These are phyloP conservation scores for Slavum lentiscoides DNA, from an alignment of 2,888 invertebrate species.

Conservation along the genomic window DNA sequence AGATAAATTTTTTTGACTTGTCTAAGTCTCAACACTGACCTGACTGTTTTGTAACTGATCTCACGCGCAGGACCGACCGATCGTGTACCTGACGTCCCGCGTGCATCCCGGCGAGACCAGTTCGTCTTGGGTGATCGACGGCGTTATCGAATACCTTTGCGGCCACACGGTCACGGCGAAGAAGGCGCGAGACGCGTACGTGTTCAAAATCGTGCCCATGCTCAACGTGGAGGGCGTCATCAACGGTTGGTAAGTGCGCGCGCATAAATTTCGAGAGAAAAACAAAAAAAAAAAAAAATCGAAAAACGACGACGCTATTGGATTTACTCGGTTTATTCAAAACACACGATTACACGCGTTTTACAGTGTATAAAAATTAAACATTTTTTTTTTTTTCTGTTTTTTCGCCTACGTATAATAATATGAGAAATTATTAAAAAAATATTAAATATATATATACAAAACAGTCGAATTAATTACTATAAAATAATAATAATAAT, in stretches of 20 bases:
- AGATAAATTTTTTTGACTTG: too few relatives aligned
- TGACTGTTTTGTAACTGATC: too few relatives aligned
- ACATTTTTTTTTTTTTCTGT: too few relatives aligned
- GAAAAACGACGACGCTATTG: not conserved
- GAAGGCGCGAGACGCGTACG: conserved; percentile 70
- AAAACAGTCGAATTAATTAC: conserved; percentile 19
- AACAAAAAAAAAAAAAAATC: not conserved
- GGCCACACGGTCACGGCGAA: conserved; percentile 65
- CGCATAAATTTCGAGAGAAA: too few relatives aligned
- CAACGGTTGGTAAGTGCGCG: conserved; percentile 83
- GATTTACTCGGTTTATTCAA: conserved; percentile 17
- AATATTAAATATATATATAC: not conserved
- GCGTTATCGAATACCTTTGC: conserved; percentile 71
- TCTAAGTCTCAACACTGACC: too few relatives aligned
- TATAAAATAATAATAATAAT: conserved; percentile 41
- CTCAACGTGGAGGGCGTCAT: conserved; percentile 86
- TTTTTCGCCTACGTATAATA: not conserved
- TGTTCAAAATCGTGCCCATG: conserved; percentile 88
- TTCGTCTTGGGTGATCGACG: conserved; percentile 87
- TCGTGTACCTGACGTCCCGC: conserved; percentile 75
- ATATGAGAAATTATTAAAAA: conserved; percentile 21
- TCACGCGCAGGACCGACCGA: conserved; percentile 65
- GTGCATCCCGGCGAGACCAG: conserved; percentile 90
- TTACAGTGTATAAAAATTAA: not conserved
- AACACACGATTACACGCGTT: not conserved